Evolutionary conservation across 2,113 vertebrate genomes (phyloP).

Genomic region (Austrofundulus limnaeus): DNA sequence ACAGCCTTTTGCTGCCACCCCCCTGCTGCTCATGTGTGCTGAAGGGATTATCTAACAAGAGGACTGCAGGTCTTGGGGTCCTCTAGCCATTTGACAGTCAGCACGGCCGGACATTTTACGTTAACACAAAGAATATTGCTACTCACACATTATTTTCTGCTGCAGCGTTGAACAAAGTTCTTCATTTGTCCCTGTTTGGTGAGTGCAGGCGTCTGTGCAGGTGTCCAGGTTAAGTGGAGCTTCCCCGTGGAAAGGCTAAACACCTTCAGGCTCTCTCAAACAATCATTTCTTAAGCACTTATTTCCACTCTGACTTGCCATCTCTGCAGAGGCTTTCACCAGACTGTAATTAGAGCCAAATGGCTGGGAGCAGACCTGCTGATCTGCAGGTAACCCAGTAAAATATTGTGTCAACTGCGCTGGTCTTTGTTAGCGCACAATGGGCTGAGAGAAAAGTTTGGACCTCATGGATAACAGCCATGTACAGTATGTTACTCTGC

Average conservation of each 20-base stretch:
- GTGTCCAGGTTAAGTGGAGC: slow-evolving; percentile 60
- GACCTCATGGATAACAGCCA: background rate
- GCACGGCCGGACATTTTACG: slow-evolving; percentile 69
- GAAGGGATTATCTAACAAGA: slow-evolving; percentile 63
- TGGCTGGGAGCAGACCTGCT: slow-evolving; percentile 42
- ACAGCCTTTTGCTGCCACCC: slow-evolving; percentile 30
- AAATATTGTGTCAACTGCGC: slow-evolving; percentile 24
- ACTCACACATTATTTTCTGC: background rate
- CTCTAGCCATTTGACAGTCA: slow-evolving; percentile 72
- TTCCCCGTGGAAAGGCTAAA: slow-evolving; percentile 39
- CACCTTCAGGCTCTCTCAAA: slow-evolving; percentile 46
- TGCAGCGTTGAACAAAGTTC: background rate
- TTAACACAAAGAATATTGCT: background rate
- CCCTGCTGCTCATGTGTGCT: slow-evolving; percentile 45
- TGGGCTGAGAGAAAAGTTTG: background rate
- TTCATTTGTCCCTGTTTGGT: slow-evolving; percentile 34
- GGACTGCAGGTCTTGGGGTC: slow-evolving; percentile 57
- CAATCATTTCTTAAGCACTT: slow-evolving; percentile 67
- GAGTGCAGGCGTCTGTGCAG: slow-evolving; percentile 24
- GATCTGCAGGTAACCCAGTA: slow-evolving; percentile 45
- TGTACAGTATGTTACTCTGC: background rate
- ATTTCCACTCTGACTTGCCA: slow-evolving; percentile 53
- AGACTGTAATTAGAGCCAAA: slow-evolving; percentile 68
- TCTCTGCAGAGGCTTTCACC: slow-evolving; percentile 52
- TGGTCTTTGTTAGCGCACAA: slow-evolving; percentile 21